Evolutionary conservation across 2,888 invertebrate genomes (phyloP), one percentile per base, ranked within the genome.

Genomic region (Trisateles emortualis): DNA sequence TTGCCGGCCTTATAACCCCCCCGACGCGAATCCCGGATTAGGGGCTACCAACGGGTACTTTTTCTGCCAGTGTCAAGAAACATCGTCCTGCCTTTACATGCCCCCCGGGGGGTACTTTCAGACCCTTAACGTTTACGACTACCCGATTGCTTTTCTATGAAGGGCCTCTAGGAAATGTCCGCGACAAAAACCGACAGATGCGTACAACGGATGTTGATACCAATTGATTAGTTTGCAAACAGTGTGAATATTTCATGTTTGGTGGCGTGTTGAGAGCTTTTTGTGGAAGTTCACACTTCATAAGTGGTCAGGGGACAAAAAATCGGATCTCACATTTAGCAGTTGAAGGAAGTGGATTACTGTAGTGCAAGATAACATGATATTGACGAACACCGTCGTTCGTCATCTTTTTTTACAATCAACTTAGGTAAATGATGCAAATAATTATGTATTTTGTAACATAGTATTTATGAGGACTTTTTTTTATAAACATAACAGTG

Each of bases 141-240:
- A 91, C 90, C 90, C 94, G 94, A 94, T 94, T 94, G 94, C 94
- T 93, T 92, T 92, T 91, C 92, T 88, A 92, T 92, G 92, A 92
- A 91, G 90, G 92, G 86, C 78, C 85, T 81, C 75, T 74, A 74
- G 73, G 81, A 82, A 79, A 85, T 79, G 82, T 78, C 79, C 82
- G 80, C 74, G 83, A 79, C 87, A 88, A 85, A 86, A 88, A 87
- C 82, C 81, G 81, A 81, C 90, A 90, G 87, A 86, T 90, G 90
- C 68, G 77, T 59, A 68, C 77, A 65, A 55, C 80, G 88, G 88
- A 88, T 80, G 84, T 78, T 75, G 76, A 79, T 79, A 79, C 78
- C 73, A 74, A 79, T 81, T 82, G 84, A 85, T 86, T 79, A 79
- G 79, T 68, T 74, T 73, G 74, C 70, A 75, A 78, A 74, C 60